phyloP scores from a whole-genome alignment of 2,797 vertebrate species.

The Lates japonicus region DNA sequence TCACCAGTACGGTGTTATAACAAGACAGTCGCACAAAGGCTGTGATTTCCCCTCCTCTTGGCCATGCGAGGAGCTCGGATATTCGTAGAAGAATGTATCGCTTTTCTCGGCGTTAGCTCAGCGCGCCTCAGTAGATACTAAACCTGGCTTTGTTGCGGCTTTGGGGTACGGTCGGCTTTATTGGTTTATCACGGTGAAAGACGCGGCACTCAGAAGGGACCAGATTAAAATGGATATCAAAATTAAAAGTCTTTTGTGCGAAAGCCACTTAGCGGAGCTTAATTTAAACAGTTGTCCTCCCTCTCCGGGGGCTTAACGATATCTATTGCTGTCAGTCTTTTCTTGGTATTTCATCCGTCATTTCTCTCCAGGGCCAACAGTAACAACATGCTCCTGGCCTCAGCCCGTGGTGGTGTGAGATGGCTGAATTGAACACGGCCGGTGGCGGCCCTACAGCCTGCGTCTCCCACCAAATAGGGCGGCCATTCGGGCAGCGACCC shows the following conservation, averaged over 20 bases:
- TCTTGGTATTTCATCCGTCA: background rate
- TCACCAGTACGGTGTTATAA: slow-evolving; percentile 4
- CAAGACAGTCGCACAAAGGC: background rate
- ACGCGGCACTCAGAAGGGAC: accelerated
- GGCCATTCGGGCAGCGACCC: slow-evolving; percentile 90
- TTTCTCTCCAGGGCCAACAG: slow-evolving; percentile 78
- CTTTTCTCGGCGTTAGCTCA: slow-evolving; percentile 66
- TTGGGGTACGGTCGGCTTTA: background rate
- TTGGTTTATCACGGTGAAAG: background rate
- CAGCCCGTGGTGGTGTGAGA: slow-evolving; percentile 96
- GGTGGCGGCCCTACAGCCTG: slow-evolving; percentile 96
- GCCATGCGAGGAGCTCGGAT: slow-evolving; percentile 63
- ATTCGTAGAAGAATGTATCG: slow-evolving; percentile 63
- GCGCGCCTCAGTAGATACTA: slow-evolving; percentile 67
- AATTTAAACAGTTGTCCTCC: slow-evolving; percentile 14
- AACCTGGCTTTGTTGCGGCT: slow-evolving; percentile 32
- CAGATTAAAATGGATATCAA: background rate
- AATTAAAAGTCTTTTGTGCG: background rate
- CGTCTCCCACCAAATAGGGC: slow-evolving; percentile 95
- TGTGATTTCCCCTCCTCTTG: slow-evolving; percentile 36
- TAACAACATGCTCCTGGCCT: slow-evolving; percentile 90
- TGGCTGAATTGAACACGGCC: slow-evolving; percentile 97
- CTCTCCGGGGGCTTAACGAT: background rate
- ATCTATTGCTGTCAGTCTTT: slow-evolving; percentile 16
- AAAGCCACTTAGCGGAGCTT: background rate